Evolutionary conservation across 2,888 invertebrate genomes (phyloP).

Genomic region (Limnephilus lunatus): DNA sequence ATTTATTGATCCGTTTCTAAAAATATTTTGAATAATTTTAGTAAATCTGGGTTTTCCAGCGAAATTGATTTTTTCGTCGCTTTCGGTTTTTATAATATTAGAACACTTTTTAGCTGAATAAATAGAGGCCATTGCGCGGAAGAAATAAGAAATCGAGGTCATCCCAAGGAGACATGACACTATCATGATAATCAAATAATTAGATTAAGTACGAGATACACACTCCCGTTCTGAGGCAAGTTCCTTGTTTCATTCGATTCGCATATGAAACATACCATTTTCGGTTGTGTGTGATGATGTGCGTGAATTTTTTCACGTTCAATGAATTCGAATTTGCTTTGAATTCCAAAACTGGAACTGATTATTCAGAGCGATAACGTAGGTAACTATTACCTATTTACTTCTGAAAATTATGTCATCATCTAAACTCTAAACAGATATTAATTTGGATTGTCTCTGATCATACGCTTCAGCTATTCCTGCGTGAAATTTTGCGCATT

Average conservation of each 20-base stretch:
- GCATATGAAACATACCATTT: too few species aligned
- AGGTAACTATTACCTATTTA: too few species aligned
- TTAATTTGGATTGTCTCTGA: too few species aligned
- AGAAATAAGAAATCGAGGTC: background rate
- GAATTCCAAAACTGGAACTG: too few species aligned
- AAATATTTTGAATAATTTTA: background rate
- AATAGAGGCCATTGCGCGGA: background rate
- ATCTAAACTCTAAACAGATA: too few species aligned
- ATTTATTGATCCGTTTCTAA: slow-evolving; percentile 2
- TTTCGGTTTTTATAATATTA: background rate
- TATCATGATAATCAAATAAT: background rate
- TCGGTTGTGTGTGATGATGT: too few species aligned
- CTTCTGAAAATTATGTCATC: too few species aligned
- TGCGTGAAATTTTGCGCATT: too few species aligned
- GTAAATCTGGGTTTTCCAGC: background rate
- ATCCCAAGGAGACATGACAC: background rate
- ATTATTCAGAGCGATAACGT: too few species aligned
- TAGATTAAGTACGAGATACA: background rate
- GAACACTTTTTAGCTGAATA: background rate
- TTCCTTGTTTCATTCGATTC: background rate
- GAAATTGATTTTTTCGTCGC: background rate
- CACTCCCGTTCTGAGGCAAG: background rate
- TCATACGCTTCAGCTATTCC: too few species aligned
- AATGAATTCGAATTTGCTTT: too few species aligned
- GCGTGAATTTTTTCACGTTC: too few species aligned